These are phyloP conservation scores for Cirrhinus mrigala DNA, from an alignment of 2,797 vertebrate genomes.

Conservation along the genomic window DNA sequence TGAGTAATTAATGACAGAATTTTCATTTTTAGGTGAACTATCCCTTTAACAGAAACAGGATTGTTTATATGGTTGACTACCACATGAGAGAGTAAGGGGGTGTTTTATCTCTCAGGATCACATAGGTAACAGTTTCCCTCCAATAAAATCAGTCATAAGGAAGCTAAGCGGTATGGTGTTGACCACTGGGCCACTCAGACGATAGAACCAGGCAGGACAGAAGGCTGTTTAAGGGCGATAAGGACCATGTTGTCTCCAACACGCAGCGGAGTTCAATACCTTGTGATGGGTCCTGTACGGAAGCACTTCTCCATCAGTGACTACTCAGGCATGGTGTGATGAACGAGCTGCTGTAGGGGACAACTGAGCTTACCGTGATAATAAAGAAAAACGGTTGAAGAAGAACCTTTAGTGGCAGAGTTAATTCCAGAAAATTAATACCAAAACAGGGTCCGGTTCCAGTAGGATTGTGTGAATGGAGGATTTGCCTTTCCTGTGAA, in stretches of 20 bases:
- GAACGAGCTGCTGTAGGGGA: conserved; percentile 33
- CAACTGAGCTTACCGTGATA: conserved; percentile 23
- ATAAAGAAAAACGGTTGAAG: conserved; percentile 17
- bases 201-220: conserved; percentile 29
- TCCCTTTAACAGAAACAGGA: background rate
- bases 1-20: no score
- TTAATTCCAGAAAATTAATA: conserved; percentile 20
- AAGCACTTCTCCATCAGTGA: conserved; percentile 49
- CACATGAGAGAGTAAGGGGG: background rate
- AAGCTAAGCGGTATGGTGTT: conserved; percentile 5
- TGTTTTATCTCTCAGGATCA: conserved; percentile 15
- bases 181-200: conserved; percentile 5
- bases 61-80: background rate
- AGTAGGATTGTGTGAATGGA: background rate
- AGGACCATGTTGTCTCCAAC: conserved; percentile 35
- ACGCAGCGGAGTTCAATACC: conserved; percentile 2
- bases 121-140: background rate
- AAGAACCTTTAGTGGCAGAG: conserved; percentile 16
- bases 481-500: conserved; percentile 9
- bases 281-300: conserved; percentile 2
- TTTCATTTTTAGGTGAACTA: background rate
- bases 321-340: conserved; percentile 37
- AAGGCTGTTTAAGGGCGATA: conserved; percentile 44
- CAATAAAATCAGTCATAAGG: conserved; percentile 23
- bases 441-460: conserved; percentile 21